A percentile compares a stretch with the other conserved stretches of the same genome.
phyloP scores from a whole-genome alignment of 2,797 vertebrate genomes.

The Botia almorhae region DNA sequence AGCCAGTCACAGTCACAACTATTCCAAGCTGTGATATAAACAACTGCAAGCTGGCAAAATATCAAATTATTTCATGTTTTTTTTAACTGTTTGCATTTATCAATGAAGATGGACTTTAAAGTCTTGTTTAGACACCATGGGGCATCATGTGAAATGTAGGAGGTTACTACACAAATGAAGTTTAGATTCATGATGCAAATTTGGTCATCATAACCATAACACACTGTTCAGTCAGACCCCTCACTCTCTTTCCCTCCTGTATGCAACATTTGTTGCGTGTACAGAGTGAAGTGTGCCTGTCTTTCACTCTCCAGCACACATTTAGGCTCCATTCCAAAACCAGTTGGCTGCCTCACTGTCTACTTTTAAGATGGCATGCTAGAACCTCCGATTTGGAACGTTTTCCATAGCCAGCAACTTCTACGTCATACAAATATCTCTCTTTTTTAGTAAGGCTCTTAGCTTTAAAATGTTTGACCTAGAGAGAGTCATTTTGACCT shows the following conservation, averaged over 20 bases:
- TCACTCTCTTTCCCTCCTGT: conserved; percentile 73
- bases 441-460: background rate
- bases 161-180: conserved; percentile 75
- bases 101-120: too few relatives aligned
- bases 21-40: too few relatives aligned
- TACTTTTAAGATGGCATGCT: background rate
- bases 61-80: too few relatives aligned
- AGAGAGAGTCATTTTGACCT: conserved; percentile 24
- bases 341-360: conserved; percentile 4
- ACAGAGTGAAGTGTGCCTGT: conserved; percentile 65
- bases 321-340: conserved; percentile 26
- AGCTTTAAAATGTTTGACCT: background rate
- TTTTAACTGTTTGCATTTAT: too few relatives aligned
- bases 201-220: conserved; percentile 85
- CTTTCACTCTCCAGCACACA: conserved; percentile 5
- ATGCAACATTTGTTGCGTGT: conserved; percentile 85
- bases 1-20: too few relatives aligned
- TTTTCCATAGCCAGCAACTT: background rate
- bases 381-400: background rate
- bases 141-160: conserved; percentile 25
- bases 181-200: conserved; percentile 92
- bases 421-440: background rate
- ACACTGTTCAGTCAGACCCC: conserved; percentile 97
- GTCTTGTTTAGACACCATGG: conserved; percentile 35
- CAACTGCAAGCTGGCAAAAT: too few relatives aligned